These are phyloP conservation scores for Myanophis thanlyinensis DNA, from an alignment of 2,113 vertebrate species.

Conservation along the genomic window DNA sequence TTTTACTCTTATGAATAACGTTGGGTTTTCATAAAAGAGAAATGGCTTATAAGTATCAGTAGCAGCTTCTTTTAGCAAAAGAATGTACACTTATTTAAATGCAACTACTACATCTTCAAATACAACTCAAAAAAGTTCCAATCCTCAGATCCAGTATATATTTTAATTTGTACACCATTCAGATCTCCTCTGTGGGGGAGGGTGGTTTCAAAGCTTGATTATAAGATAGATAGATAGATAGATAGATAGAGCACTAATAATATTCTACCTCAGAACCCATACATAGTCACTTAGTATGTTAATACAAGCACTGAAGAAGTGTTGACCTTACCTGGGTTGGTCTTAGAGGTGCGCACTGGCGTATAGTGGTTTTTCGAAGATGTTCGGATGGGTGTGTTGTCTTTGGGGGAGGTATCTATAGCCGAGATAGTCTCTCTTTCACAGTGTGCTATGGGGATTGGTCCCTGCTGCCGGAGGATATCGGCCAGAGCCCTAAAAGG, in stretches of 20 bases:
- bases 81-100: not conserved
- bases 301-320: not conserved
- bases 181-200: not conserved
- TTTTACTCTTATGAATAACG: not conserved
- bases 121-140: not conserved
- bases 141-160: not conserved
- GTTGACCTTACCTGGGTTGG: constrained; percentile 83
- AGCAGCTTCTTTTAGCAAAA: not conserved
- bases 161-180: not conserved
- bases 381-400: constrained; percentile 90
- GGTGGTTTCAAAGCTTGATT: not conserved
- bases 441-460: constrained; percentile 97
- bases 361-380: constrained; percentile 98
- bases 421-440: constrained; percentile 97
- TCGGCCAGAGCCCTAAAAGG: constrained; percentile 92
- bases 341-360: constrained; percentile 89
- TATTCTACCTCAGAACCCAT: not conserved
- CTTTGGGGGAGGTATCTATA: constrained; percentile 95
- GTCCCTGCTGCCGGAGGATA: constrained; percentile 97
- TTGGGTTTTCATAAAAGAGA: not conserved
- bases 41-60: not conserved
- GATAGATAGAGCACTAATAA: too few species aligned
- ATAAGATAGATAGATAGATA: not conserved
- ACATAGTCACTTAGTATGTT: fast-evolving
- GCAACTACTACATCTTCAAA: not conserved